Percentiles rank a stretch among this genome's conserved stretches.
phyloP scores from a whole-genome alignment of 2,797 vertebrate genomes.

The Lepilemur ruficaudatus region DNA sequence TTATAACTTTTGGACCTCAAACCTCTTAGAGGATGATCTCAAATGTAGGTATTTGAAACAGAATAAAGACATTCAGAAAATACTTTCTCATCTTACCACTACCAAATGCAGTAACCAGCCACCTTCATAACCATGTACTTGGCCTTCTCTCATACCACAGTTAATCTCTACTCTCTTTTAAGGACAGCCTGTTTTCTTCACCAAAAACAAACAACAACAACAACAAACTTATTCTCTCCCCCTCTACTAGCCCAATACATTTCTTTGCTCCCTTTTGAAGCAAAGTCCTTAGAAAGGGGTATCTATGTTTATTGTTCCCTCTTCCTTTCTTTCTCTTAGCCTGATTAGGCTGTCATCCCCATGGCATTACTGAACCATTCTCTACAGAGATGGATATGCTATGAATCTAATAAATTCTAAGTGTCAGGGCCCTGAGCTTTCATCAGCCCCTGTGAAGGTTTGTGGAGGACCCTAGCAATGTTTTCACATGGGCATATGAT shows the following conservation, averaged over 20 bases:
- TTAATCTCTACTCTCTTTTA: neutral
- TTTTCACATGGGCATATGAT: neutral
- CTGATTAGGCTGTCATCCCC: neutral
- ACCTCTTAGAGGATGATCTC: neutral
- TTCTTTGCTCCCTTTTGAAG: neutral
- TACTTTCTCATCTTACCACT: neutral
- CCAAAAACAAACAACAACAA: neutral
- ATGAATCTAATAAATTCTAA: neutral
- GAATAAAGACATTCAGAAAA: neutral
- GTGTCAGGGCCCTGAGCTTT: neutral
- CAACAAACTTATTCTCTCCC: neutral
- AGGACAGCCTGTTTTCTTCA: neutral
- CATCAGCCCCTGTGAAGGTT: neutral
- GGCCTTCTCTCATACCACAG: neutral
- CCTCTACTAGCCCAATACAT: neutral
- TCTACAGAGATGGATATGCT: neutral
- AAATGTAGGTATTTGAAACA: neutral
- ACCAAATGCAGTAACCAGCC: neutral
- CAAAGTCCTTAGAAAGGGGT: neutral
- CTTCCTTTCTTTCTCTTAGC: neutral
- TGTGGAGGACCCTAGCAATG: neutral
- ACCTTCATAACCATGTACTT: no score
- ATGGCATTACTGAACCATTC: neutral
- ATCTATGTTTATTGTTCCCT: neutral
- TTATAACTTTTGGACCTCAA: neutral